Evolutionary conservation across 1,140 invertebrate genomes (phyloP).

Genomic region (Coelopa frigida): DNA sequence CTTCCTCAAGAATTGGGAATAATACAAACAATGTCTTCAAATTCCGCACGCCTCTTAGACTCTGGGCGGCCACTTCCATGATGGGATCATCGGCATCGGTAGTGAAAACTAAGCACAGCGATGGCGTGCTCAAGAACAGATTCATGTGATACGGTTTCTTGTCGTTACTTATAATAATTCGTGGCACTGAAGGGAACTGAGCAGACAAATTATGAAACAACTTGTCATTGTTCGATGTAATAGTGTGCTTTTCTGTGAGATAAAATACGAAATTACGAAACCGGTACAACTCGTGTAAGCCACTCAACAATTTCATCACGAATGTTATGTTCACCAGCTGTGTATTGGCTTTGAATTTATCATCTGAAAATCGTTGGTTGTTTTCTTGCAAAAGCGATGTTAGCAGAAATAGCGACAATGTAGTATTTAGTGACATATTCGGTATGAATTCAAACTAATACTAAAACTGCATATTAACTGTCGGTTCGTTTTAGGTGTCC

Average conservation of each 20-base stretch:
- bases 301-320: constrained; percentile 20
- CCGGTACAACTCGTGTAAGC: constrained; percentile 20
- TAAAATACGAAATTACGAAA: constrained; percentile 36
- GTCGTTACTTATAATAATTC: constrained; percentile 18
- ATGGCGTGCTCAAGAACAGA: constrained; percentile 28
- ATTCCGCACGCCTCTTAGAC: constrained; percentile 19
- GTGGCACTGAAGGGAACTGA: constrained; percentile 21
- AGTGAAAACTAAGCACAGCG: constrained; percentile 27
- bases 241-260: constrained; percentile 24
- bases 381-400: not conserved
- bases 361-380: not conserved
- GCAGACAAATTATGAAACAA: constrained; percentile 28
- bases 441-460: not conserved
- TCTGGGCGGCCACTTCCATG: constrained; percentile 29
- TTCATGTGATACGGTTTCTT: constrained; percentile 11
- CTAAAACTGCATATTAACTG: constrained; percentile 1
- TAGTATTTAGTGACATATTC: not conserved
- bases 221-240: constrained; percentile 5
- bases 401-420: no score
- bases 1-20: constrained; percentile 15
- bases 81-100: constrained; percentile 29
- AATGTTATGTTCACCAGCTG: constrained; percentile 21
- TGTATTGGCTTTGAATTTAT: not conserved
- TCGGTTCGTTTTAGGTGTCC: not conserved
- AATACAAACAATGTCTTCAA: constrained; percentile 32